Base-by-base conservation (phyloP, 2,113 vertebrate genomes). In the Nyctibius bracteatus region DNA sequence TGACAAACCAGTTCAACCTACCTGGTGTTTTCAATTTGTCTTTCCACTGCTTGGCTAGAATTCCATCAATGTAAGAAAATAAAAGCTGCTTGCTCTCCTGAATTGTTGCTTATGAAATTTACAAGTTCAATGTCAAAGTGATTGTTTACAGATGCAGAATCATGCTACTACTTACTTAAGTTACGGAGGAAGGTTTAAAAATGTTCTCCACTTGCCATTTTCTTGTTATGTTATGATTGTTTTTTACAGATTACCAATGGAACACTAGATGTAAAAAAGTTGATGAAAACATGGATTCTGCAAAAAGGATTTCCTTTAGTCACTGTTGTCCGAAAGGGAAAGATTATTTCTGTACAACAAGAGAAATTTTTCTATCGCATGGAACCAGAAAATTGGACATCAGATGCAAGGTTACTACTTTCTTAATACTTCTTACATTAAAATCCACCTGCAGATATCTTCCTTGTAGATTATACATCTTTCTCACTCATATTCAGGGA, bases 291-390 rank as follows among this genome's bases (percentile, higher is more conserved):
- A 5, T 99, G 99, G 99, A 99, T 99, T 27, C 95, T 98, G 28
- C 98, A 99, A 88, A 99, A 99, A 97, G 99, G 99, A 78, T 99
- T 99, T 98, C 99, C 99, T 58, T 94, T 99, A 97, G 98, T 99
- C 77, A 99, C 98, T 37, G 98, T 99, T 77, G 98, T 94, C 74
- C 98, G 96, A 84, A 97, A 97, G 39, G 99, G 98, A 77, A 98
- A 96, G 67, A 71, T 95, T 73, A 97, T 99, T 91, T 97, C 66
- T 80, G 33, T 99, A 47, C 97, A 98, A 22, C 99, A 99, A 94
- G 99, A 99, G 92, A 98, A 97, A 84, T 99, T 99, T 95, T 97
- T 98, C 54, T 97, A 98, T 83, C 79, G 46, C 5, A 6, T 86
- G 57, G 98, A 98, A n/a, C 80, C 98, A 77, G 98, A 98, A 90